Evolutionary conservation across 1,140 invertebrate genomes (phyloP), one percentile per base, ranked within the genome.

Genomic region (Acyrthosiphon pisum): DNA sequence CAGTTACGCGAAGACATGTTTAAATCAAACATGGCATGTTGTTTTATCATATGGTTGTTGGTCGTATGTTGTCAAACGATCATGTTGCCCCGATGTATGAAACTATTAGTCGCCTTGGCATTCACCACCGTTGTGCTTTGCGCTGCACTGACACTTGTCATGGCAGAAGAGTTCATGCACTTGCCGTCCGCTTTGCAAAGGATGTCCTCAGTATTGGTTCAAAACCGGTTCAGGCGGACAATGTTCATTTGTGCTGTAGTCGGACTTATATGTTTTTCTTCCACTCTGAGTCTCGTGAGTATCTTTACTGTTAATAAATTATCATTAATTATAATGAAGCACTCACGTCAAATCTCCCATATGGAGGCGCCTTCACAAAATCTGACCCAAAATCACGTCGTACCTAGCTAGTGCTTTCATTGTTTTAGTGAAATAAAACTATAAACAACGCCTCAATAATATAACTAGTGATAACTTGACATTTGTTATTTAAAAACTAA

Each of bases 21-120:
- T 95, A 98, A 98, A 94, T 99, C 98, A 11, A 99, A 99, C 95
- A 97, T 99, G 96, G 96, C 98, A 94, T 99, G 98, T 95, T 98
- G 98, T 94, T 97, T 98, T 94, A 96, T 98, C 93, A 97, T 99
- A 90, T 98, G 98, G 98, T 95, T 99, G 56, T 98, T 98, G 95
- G 98, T 99, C 50, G 97, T 98, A 30, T 95, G 97, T 50, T 97
- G 97, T 93, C 97, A 98, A 94, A 96, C 96, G 37, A 96, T 98
- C 84, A 97, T 98, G 94, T 96, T 98, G 94, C 97, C 97, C 46
- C 96, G 96, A 97, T 98, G 95, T 46, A 90, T 93, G 89, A 84
- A 91, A 37, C 37, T 90, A n/a, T 84, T 93, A 44, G 87, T 91
- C 6, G 91, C 96, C 68, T 94, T 98, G 26, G 94, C 96, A 0